Percentiles rank a stretch among this genome's conserved stretches.
Conservation (phyloP, 23 tunicate species). For the Trididemnum miniatum region DNA sequence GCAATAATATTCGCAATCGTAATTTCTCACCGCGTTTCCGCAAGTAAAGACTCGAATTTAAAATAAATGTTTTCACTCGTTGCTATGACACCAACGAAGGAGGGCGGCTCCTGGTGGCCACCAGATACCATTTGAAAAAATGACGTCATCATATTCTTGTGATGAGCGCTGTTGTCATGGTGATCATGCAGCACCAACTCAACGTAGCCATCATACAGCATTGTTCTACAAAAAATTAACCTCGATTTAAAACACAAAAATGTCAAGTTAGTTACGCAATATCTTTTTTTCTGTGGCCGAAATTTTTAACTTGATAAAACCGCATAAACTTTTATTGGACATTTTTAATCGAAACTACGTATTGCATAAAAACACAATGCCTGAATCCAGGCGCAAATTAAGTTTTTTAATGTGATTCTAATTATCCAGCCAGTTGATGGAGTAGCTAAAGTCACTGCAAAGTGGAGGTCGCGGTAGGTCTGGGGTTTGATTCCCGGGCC, state of each 20-base stretch:
- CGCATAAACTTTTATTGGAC: too few species aligned
- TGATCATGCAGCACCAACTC: conserved; percentile 27
- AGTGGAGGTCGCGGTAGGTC: too few species aligned
- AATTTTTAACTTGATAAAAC: too few species aligned
- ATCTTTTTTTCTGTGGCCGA: not conserved
- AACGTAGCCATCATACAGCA: conserved; percentile 43
- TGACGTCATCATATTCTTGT: conserved; percentile 34
- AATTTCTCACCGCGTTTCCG: conserved; percentile 79
- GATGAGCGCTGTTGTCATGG: conserved; percentile 25
- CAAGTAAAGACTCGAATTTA: conserved; percentile 30
- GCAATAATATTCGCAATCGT: too few species aligned
- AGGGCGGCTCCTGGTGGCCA: conserved; percentile 27
- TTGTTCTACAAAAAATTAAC: conserved; percentile 24
- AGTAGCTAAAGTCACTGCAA: too few species aligned
- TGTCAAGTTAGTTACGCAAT: not conserved
- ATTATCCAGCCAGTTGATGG: too few species aligned
- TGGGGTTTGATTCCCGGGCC: too few species aligned
- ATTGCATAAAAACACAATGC: too few species aligned
- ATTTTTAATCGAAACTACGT: too few species aligned
- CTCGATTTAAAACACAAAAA: not conserved
- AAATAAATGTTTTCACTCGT: conserved; percentile 52
- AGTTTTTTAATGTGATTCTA: too few species aligned
- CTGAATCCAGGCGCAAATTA: too few species aligned
- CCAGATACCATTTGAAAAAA: conserved; percentile 53
- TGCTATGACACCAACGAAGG: conserved; percentile 32